These are phyloP conservation scores for Pangasianodon hypophthalmus DNA, from an alignment of 2,113 vertebrate species.

Conservation along the genomic window DNA sequence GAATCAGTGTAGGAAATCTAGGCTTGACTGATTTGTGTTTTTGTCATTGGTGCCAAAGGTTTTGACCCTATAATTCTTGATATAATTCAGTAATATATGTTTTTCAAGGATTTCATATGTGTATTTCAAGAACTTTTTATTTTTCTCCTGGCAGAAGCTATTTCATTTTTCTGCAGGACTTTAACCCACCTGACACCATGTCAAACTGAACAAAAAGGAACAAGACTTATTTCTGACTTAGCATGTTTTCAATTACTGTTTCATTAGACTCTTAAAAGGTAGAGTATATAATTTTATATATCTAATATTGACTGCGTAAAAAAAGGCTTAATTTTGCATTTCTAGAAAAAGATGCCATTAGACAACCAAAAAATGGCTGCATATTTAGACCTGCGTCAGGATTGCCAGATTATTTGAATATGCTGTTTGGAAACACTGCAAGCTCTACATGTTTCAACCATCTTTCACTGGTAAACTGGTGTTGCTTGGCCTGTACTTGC, in stretches of 20 bases:
- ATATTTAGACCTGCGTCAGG: neutral
- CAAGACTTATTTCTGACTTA: neutral
- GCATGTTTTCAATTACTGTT: neutral
- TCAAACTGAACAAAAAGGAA: neutral
- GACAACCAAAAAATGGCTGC: neutral
- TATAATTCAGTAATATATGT: constrained; percentile 64
- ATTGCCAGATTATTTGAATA: neutral
- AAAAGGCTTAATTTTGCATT: neutral
- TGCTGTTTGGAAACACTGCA: neutral
- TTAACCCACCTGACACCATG: neutral
- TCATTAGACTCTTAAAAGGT: neutral
- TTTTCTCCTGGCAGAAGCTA: constrained; percentile 18
- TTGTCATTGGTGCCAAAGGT: constrained; percentile 69
- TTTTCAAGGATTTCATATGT: constrained; percentile 60
- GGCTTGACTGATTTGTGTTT: constrained; percentile 71
- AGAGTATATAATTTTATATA: neutral
- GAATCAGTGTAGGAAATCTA: constrained; percentile 68
- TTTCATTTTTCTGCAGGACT: neutral
- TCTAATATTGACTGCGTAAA: neutral
- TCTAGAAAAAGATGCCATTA: neutral
- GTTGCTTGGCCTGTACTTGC: neutral
- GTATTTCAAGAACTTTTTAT: constrained; percentile 58
- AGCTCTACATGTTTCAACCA: neutral
- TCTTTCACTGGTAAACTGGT: neutral
- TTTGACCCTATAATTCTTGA: constrained; percentile 69